phyloP scores from a whole-genome alignment of 2,113 vertebrate genomes.

The Pelobates fuscus region DNA sequence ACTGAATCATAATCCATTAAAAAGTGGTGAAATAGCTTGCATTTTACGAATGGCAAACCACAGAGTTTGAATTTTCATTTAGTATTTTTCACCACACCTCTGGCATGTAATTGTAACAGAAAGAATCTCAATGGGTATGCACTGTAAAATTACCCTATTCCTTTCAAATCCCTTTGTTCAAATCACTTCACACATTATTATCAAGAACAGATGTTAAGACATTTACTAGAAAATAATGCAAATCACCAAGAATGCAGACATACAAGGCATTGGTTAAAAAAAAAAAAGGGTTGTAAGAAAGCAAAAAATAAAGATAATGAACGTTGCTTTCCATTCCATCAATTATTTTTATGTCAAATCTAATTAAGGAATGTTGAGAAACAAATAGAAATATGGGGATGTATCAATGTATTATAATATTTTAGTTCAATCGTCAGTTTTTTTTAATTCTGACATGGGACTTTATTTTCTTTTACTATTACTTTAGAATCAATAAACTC shows the following conservation, averaged over 20 bases:
- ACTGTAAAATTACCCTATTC: background rate
- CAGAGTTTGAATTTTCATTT: background rate
- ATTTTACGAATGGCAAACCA: background rate
- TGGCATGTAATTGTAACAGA: constrained; percentile 3
- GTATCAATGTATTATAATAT: too few relatives aligned
- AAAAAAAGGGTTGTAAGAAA: background rate
- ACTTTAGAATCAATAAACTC: too few relatives aligned
- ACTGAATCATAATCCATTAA: too few relatives aligned
- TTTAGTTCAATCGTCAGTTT: too few relatives aligned
- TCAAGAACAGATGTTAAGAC: background rate
- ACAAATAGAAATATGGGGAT: too few relatives aligned
- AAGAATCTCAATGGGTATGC: background rate
- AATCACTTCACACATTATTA: background rate
- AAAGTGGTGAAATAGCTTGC: background rate
- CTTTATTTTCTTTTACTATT: too few relatives aligned
- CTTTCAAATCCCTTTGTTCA: background rate
- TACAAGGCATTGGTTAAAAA: background rate
- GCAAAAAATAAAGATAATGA: background rate
- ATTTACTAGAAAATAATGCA: background rate
- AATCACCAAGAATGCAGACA: background rate
- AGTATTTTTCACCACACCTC: background rate
- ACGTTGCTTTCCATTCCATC: background rate
- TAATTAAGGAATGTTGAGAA: too few relatives aligned
- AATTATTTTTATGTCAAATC: too few relatives aligned
- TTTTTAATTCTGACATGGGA: too few relatives aligned